Evolutionary conservation across 2,797 vertebrate genomes (phyloP).

Genomic region (Acridotheres tristis): DNA sequence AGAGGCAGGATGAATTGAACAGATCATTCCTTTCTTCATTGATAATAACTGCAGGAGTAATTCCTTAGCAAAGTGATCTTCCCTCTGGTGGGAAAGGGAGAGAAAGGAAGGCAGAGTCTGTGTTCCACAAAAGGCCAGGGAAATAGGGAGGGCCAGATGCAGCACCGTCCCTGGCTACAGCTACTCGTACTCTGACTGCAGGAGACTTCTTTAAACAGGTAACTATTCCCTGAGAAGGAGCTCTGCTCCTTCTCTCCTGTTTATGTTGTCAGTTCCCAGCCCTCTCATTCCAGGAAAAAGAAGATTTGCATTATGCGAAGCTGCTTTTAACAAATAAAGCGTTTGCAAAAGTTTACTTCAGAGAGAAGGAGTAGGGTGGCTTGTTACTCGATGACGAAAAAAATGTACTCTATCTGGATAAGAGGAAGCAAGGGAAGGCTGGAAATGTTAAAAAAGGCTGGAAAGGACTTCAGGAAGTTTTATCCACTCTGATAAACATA

Average conservation of each 20-base stretch:
- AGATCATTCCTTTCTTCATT: not conserved
- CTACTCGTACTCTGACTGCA: not conserved
- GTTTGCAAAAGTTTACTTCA: not conserved
- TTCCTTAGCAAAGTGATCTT: not conserved
- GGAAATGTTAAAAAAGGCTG: not conserved
- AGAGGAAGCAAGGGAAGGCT: not conserved
- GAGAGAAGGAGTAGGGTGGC: not conserved
- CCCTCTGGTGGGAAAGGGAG: not conserved
- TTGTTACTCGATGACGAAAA: accelerated
- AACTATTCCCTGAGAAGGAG: not conserved
- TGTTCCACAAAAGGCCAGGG: not conserved
- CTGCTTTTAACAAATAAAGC: not conserved
- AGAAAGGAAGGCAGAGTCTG: not conserved
- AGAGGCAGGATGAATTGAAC: not conserved
- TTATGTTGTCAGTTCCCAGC: not conserved
- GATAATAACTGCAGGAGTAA: not conserved
- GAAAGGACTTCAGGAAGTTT: not conserved
- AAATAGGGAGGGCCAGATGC: not conserved
- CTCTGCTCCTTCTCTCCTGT: slow-evolving; percentile 4
- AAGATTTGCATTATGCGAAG: not conserved
- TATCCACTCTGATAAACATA: not conserved
- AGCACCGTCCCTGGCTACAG: not conserved
- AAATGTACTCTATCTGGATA: not conserved
- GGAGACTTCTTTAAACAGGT: slow-evolving; percentile 22
- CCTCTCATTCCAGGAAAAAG: not conserved